Evolutionary conservation across 2,888 invertebrate genomes (phyloP).

Genomic region (Disparrhopalites patrizii): DNA sequence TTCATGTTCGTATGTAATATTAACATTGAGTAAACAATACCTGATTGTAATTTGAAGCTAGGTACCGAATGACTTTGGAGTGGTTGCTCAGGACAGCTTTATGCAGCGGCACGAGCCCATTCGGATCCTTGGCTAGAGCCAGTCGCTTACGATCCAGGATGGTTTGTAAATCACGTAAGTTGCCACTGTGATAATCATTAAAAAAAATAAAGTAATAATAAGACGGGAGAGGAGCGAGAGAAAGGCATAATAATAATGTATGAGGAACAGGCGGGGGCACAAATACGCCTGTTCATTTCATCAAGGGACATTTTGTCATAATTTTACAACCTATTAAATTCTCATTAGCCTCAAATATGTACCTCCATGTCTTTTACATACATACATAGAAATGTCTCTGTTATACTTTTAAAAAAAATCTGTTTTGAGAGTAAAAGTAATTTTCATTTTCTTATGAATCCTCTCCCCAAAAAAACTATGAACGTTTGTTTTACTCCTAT

Average conservation of each 20-base stretch:
- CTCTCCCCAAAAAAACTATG: constrained; percentile 2
- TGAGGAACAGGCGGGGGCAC: not conserved
- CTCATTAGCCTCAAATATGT: constrained; percentile 9
- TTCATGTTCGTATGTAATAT: no score
- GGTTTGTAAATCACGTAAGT: constrained; percentile 75
- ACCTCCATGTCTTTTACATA: no score
- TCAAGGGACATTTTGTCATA: no score
- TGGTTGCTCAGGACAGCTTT: constrained; percentile 80
- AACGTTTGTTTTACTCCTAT: constrained; percentile 6
- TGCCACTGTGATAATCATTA: constrained; percentile 65
- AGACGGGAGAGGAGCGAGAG: not conserved
- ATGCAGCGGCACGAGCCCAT: constrained; percentile 81
- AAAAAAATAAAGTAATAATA: constrained; percentile 2
- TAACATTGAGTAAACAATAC: constrained; percentile 1
- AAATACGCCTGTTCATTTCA: no score
- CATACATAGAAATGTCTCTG: no score
- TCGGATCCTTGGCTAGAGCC: constrained; percentile 75
- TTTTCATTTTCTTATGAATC: no score
- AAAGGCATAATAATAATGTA: constrained; percentile 9
- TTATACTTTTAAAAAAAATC: no score
- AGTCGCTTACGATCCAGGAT: constrained; percentile 84
- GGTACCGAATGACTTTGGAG: constrained; percentile 68
- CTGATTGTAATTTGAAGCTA: constrained; percentile 52
- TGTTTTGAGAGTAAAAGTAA: no score
- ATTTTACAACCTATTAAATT: constrained; percentile 8